Evolutionary conservation across 2,113 vertebrate genomes (phyloP).

Genomic region (Python bivittatus): DNA sequence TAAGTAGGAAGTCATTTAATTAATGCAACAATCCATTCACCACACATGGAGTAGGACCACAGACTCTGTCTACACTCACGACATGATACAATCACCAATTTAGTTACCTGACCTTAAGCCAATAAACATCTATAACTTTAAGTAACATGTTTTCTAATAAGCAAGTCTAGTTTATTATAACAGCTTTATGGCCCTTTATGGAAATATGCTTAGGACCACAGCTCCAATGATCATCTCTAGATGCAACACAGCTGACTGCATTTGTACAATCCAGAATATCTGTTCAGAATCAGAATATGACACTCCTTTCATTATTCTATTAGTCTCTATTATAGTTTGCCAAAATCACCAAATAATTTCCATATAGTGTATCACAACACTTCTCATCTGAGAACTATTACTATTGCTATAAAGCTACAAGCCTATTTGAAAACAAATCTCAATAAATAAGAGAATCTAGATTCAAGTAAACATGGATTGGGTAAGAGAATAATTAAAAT

Average conservation of each 20-base stretch:
- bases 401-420: not conserved
- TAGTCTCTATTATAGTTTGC: not conserved
- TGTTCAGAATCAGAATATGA: not conserved
- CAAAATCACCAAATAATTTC: not conserved
- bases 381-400: not conserved
- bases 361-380: not conserved
- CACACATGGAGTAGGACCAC: not conserved
- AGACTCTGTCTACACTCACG: not conserved
- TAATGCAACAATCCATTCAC: not conserved
- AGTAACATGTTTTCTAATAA: not conserved
- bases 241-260: not conserved
- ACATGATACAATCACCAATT: not conserved
- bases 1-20: not conserved
- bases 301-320: not conserved
- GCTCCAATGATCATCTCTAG: not conserved
- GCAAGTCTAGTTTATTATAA: not conserved
- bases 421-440: not conserved
- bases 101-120: not conserved
- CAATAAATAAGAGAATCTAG: not conserved
- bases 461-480: not conserved
- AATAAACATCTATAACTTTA: not conserved
- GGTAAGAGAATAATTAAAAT: not conserved
- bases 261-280: not conserved
- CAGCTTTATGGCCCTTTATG: not conserved
- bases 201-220: not conserved